phyloP scores from a whole-genome alignment of 2,888 invertebrate genomes.

The Hypomecis atomaria region DNA sequence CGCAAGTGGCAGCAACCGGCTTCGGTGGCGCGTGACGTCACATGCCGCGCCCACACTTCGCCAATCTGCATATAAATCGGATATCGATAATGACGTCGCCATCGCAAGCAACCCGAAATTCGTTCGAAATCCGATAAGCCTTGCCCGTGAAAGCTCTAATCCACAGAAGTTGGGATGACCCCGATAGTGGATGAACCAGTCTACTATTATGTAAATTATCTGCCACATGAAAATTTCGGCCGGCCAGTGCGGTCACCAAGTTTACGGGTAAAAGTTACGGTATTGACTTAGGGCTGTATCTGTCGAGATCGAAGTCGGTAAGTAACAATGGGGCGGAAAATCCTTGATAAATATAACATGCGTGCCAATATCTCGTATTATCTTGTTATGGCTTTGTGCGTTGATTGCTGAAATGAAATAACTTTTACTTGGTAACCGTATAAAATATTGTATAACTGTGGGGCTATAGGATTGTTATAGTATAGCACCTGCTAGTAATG shows the following conservation, averaged over 20 bases:
- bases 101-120: slow-evolving; percentile 80
- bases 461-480: slow-evolving; percentile 62
- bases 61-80: slow-evolving; percentile 85
- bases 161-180: slow-evolving; percentile 82
- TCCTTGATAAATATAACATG: slow-evolving; percentile 50
- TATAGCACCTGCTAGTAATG: slow-evolving; percentile 69
- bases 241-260: slow-evolving; percentile 74
- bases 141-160: slow-evolving; percentile 80
- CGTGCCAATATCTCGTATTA: slow-evolving; percentile 24
- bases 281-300: slow-evolving; percentile 74
- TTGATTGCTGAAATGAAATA: slow-evolving; percentile 57
- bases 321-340: slow-evolving; percentile 55
- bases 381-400: slow-evolving; percentile 34
- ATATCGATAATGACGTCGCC: slow-evolving; percentile 82
- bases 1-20: slow-evolving; percentile 41
- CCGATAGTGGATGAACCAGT: slow-evolving; percentile 80
- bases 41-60: slow-evolving; percentile 61
- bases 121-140: slow-evolving; percentile 82
- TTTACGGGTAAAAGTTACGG: slow-evolving; percentile 74
- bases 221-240: slow-evolving; percentile 77
- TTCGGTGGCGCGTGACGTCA: slow-evolving; percentile 59
- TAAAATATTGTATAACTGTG: not conserved
- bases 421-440: not conserved
- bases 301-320: slow-evolving; percentile 63
- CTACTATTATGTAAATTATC: slow-evolving; percentile 84